Conservation (phyloP, 1,140 invertebrate genomes). For the Drosophila sp. region DNA sequence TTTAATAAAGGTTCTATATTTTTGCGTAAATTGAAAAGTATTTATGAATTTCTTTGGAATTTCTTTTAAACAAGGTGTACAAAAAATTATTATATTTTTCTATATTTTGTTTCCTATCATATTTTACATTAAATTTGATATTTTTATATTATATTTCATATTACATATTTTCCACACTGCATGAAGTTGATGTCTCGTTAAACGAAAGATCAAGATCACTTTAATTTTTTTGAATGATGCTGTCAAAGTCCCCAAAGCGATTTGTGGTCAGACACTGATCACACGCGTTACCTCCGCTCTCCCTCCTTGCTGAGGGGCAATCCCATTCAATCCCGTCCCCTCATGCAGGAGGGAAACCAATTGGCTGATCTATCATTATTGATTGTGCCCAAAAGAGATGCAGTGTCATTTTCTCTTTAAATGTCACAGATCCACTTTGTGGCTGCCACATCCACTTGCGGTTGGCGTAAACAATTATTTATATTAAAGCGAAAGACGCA, state of each 20-base stretch:
- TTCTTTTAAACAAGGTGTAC: no score
- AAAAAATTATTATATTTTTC: not conserved
- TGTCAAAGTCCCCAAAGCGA: constrained; percentile 79
- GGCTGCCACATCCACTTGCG: constrained; percentile 42
- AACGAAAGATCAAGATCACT: constrained; percentile 41
- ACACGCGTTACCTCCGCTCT: constrained; percentile 53
- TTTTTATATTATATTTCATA: no score
- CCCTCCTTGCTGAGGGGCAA: constrained; percentile 29
- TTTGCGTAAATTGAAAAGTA: no score
- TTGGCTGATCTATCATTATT: constrained; percentile 72
- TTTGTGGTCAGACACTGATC: constrained; percentile 78
- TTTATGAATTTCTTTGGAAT: no score
- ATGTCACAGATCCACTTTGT: constrained; percentile 40
- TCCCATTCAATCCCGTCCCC: no score
- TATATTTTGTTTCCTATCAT: no score
- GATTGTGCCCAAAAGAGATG: constrained; percentile 77
- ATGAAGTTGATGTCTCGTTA: constrained; percentile 17
- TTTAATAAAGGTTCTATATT: no score
- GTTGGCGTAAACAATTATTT: constrained; percentile 71
- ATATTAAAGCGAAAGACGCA: constrained; percentile 58
- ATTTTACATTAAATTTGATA: no score
- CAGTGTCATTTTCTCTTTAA: constrained; percentile 7
- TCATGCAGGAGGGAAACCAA: not conserved
- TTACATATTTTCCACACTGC: constrained; percentile 48
- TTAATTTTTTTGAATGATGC: constrained; percentile 78